Conservation (phyloP, 2,113 vertebrate species). For the Oncorhynchus tshawytscha region DNA sequence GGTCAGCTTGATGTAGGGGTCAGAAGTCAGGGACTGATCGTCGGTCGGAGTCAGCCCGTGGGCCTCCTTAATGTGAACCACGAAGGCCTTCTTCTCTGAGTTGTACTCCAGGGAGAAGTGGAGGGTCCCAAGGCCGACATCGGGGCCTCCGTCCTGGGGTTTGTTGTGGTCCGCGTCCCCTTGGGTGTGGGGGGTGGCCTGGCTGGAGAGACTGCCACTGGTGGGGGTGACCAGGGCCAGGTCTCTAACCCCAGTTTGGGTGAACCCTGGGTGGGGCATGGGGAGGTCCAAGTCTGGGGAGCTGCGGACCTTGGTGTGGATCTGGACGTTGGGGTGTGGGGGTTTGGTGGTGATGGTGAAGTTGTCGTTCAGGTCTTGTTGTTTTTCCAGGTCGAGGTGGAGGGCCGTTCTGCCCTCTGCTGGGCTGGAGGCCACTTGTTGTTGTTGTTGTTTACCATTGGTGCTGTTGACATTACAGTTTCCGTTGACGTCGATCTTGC, state of each 20-base stretch:
- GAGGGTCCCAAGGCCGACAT: slow-evolving; percentile 84
- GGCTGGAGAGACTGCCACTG: slow-evolving; percentile 84
- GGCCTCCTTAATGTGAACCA: slow-evolving; percentile 97
- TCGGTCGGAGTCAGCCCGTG: slow-evolving; percentile 90
- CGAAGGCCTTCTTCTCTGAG: slow-evolving; percentile 92
- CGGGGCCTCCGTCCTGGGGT: slow-evolving; percentile 57
- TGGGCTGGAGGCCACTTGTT: slow-evolving; percentile 71
- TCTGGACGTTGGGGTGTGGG: slow-evolving; percentile 71
- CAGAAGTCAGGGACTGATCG: slow-evolving; percentile 96
- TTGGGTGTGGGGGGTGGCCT: slow-evolving; percentile 73
- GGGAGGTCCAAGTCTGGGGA: slow-evolving; percentile 81
- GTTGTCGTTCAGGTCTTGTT: slow-evolving; percentile 94
- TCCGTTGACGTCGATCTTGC: slow-evolving; percentile 68
- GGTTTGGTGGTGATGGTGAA: slow-evolving; percentile 78
- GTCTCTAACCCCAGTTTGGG: slow-evolving; percentile 68
- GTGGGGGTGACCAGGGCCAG: slow-evolving; percentile 78
- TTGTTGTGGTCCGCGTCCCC: slow-evolving; percentile 60
- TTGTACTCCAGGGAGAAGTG: slow-evolving; percentile 96
- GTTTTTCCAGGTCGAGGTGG: slow-evolving; percentile 91
- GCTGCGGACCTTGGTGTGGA: slow-evolving; percentile 78
- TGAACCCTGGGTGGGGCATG: slow-evolving; percentile 76
- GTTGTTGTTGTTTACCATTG: slow-evolving; percentile 17
- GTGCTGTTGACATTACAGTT: slow-evolving; percentile 51
- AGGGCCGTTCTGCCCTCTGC: slow-evolving; percentile 74
- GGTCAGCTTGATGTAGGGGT: slow-evolving; percentile 98